Evolutionary conservation across 2,113 vertebrate genomes (phyloP), one percentile per base, ranked within the genome.

Genomic region (Macquaria australasica): DNA sequence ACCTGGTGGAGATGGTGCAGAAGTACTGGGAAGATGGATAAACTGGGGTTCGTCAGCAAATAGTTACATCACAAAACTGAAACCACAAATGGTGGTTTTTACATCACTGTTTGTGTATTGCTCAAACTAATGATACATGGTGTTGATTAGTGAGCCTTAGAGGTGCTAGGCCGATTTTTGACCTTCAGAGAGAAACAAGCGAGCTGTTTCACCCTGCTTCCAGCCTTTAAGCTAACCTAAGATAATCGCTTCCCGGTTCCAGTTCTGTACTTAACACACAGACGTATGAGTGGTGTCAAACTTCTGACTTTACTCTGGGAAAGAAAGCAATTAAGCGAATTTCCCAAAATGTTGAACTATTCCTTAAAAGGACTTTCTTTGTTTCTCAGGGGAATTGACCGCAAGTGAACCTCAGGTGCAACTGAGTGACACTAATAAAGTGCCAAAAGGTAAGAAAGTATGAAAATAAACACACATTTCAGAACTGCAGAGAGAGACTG

Each of bases 311-410:
- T 3, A 39, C 34, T 43, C 63, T n/a, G 6, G 39, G 37, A 21
- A n/a, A n/a, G 11, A 66, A 64, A 64, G 9, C 18, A 64, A 64
- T 43, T 4, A n/a, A 43, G 11, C 3, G 0, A n/a, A 39, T 53
- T 21, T 53, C 8, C 28, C 3, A 6, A 34, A 63, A 20, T 69
- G 5, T 21, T 67, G 5, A 69, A 34, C 16, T 64, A 2, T 5
- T 58, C 10, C 16, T 28, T 20, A 37, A 45, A 58, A 20, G 37
- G 14, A 71, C 45, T 77, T 18, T 77, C 9, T 70, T 82, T 82
- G 1, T 80, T 72, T 82, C 56, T 79, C 78, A 95, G 94, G 15
- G 11, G 43, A 84, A 23, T 3, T 59, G 71, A 14, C 41, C 39
- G 25, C 31, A 8, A 34, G 11, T 5, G 69, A 86, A 64, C 82